Evolutionary conservation across 2,888 invertebrate species (phyloP).

Genomic region (Sphinx pinastri): DNA sequence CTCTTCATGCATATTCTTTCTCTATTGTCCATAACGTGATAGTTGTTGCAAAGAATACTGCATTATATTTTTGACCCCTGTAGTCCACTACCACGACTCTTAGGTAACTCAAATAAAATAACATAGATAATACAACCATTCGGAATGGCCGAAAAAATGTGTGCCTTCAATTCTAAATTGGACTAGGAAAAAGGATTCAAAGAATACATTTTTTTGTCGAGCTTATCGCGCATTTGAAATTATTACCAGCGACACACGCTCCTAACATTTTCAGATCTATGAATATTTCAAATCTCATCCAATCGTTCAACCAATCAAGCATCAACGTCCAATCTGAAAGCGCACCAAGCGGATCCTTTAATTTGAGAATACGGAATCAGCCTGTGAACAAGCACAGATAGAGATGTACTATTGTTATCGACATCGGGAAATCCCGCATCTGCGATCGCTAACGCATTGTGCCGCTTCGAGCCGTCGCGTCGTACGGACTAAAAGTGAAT

Average conservation of each 20-base stretch:
- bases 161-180: neutral
- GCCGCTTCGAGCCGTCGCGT: constrained; percentile 23
- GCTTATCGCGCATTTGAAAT: neutral
- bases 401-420: constrained; percentile 23
- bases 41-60: no score
- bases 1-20: no score
- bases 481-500: constrained; percentile 44
- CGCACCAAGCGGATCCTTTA: constrained; percentile 21
- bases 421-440: constrained; percentile 25
- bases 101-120: no score
- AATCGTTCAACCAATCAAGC: constrained; percentile 23
- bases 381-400: constrained; percentile 25
- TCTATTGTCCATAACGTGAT: no score
- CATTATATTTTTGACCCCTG: no score
- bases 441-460: constrained; percentile 22
- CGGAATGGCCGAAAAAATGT: neutral
- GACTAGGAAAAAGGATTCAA: neutral
- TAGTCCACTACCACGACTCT: no score
- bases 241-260: neutral
- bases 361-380: constrained; percentile 25
- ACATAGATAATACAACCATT: no score
- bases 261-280: constrained; percentile 4
- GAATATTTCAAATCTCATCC: constrained; percentile 21
- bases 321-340: constrained; percentile 16
- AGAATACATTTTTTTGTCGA: neutral